Conservation (phyloP, 2,113 vertebrate genomes). For the Hoplias malabaricus region DNA sequence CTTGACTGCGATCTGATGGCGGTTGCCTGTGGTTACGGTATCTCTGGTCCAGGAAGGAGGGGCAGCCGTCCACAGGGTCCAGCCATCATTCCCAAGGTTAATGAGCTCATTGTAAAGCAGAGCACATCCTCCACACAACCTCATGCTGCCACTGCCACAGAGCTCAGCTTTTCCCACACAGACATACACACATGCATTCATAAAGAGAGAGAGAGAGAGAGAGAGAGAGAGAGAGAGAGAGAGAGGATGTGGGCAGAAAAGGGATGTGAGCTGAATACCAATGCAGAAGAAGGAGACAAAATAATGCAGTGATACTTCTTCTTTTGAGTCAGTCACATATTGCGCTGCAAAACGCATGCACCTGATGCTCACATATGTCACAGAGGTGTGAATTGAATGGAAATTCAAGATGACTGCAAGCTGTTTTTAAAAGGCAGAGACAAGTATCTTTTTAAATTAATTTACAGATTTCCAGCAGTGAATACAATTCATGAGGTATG, state of each 20-base stretch:
- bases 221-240: not conserved
- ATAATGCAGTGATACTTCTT: not conserved
- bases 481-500: too few species aligned
- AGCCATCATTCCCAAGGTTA: constrained; percentile 72
- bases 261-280: constrained; percentile 51
- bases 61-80: constrained; percentile 53
- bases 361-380: not conserved
- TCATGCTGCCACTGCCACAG: constrained; percentile 31
- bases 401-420: too few species aligned
- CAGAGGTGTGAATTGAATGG: too few species aligned
- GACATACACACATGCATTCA: not conserved
- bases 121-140: constrained; percentile 59
- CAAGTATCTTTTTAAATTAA: too few species aligned
- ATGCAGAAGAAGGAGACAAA: constrained; percentile 22
- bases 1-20: not conserved
- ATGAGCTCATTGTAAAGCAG: constrained; percentile 78
- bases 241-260: constrained; percentile 26
- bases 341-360: not conserved
- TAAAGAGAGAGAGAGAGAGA: not conserved
- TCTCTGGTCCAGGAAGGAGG: constrained; percentile 34
- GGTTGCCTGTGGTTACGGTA: constrained; percentile 41
- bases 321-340: not conserved
- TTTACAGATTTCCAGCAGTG: too few species aligned
- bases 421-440: too few species aligned
- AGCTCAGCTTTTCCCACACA: constrained; percentile 46